phyloP scores from a whole-genome alignment of 2,113 vertebrate species.

The Hypanus sabinus region DNA sequence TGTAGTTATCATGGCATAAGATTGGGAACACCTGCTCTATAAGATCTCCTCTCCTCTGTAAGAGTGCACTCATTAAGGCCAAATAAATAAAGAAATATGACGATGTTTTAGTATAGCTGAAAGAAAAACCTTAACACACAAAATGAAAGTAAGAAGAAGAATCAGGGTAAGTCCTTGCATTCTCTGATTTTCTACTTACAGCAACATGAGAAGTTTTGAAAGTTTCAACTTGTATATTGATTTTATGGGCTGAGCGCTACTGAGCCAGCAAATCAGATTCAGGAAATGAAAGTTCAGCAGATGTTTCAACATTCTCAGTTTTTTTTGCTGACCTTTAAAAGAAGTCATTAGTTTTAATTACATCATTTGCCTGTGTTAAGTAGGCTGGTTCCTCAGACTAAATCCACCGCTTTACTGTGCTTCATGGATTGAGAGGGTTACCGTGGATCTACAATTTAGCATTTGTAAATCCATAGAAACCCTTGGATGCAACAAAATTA shows the following conservation, averaged over 20 bases:
- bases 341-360: conserved; percentile 4
- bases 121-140: neutral
- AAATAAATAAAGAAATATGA: no score
- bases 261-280: conserved; percentile 11
- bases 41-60: no score
- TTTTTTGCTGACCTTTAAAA: neutral
- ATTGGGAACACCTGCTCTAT: no score
- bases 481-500: neutral
- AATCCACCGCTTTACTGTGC: neutral
- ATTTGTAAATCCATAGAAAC: neutral
- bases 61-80: no score
- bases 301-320: neutral
- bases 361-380: neutral
- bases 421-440: neutral
- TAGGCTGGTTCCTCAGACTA: neutral
- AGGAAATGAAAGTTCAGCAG: conserved; percentile 33
- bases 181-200: neutral
- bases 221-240: conserved; percentile 29
- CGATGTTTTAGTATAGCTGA: neutral
- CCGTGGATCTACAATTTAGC: neutral
- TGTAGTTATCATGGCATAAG: no score
- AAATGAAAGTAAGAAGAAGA: neutral
- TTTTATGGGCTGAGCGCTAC: neutral
- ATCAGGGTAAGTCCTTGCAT: neutral
- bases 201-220: conserved; percentile 29